Conservation (phyloP, 2,888 invertebrate species). For the Sarcophaga subvicina region DNA sequence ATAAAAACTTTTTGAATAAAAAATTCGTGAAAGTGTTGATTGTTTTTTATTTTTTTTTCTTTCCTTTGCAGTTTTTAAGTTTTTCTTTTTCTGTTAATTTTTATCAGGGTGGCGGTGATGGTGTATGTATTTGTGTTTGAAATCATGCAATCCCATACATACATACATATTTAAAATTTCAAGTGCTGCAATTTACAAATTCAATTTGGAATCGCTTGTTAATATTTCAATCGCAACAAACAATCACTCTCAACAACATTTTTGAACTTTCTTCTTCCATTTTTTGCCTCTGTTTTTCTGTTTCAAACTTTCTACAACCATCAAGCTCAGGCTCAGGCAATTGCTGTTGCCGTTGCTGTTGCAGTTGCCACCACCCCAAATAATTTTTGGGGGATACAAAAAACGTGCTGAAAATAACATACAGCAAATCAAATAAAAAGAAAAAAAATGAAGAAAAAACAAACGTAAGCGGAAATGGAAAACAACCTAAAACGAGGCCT, state of each 20-base stretch:
- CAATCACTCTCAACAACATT: constrained; percentile 35
- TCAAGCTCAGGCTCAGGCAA: background rate
- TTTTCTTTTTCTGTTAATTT: too few relatives aligned
- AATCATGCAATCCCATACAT: constrained; percentile 1
- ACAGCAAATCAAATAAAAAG: too few relatives aligned
- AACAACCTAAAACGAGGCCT: constrained; percentile 29
- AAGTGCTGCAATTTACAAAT: constrained; percentile 60
- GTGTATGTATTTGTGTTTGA: background rate
- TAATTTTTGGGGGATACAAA: background rate
- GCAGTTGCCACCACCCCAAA: background rate
- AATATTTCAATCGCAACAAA: constrained; percentile 60
- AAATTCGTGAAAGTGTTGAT: constrained; percentile 35
- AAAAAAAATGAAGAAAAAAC: too few relatives aligned
- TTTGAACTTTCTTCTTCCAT: background rate
- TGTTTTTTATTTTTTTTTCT: constrained; percentile 6
- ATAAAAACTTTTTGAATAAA: background rate
- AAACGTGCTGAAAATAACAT: background rate
- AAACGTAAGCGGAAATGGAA: background rate
- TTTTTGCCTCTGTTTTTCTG: constrained; percentile 8
- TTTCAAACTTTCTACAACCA: constrained; percentile 38
- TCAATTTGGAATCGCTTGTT: constrained; percentile 59
- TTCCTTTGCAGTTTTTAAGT: too few relatives aligned
- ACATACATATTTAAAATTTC: constrained; percentile 30
- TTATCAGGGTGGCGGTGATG: too few relatives aligned
- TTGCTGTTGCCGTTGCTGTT: background rate